Percentiles rank a stretch among this genome's conserved stretches.
Evolutionary conservation across 2,113 vertebrate species (phyloP).

Genomic region (Melanostigma gelatinosum): DNA sequence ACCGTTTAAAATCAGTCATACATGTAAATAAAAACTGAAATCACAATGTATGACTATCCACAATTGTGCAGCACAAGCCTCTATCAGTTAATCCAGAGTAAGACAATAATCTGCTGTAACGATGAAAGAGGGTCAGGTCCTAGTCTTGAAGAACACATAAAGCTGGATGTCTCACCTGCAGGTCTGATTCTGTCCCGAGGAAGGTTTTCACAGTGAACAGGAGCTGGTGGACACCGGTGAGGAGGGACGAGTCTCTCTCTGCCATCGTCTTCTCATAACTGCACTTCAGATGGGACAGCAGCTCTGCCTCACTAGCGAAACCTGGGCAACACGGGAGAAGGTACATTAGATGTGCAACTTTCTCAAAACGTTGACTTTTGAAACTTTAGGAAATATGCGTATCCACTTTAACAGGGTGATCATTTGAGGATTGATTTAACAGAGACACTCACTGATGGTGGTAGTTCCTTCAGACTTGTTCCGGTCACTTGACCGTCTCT

Average conservation of each 20-base stretch:
- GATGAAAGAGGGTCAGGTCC: background rate
- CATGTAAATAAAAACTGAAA: no score
- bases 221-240: conserved; percentile 79
- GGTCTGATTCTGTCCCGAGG: conserved; percentile 73
- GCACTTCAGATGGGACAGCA: conserved; percentile 83
- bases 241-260: conserved; percentile 70
- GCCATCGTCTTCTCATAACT: conserved; percentile 84
- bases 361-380: background rate
- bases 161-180: conserved; percentile 74
- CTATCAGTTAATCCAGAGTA: background rate
- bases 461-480: conserved; percentile 59
- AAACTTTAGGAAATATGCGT: background rate
- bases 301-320: conserved; percentile 87
- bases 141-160: background rate
- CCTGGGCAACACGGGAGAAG: conserved; percentile 71
- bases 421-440: background rate
- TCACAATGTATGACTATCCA: background rate
- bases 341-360: background rate
- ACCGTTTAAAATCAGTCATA: background rate
- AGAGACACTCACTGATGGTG: conserved; percentile 63
- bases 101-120: background rate
- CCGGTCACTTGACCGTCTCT: conserved; percentile 80
- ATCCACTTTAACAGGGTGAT: background rate
- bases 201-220: conserved; percentile 85
- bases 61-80: background rate